phyloP scores from a whole-genome alignment of 2,113 vertebrate genomes.

The Myrmecobius fasciatus region DNA sequence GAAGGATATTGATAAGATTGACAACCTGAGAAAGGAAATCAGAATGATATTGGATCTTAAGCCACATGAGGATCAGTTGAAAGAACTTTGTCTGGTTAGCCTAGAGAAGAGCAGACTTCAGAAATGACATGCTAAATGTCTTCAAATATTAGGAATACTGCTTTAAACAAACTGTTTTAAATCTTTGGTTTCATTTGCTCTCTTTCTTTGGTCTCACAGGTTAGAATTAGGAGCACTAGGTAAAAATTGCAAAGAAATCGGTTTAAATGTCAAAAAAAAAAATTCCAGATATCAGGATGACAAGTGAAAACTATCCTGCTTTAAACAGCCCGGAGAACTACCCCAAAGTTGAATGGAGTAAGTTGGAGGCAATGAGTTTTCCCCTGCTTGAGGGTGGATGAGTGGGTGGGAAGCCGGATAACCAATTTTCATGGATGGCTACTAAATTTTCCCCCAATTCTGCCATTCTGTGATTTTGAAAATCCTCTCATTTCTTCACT shows the following conservation, averaged over 20 bases:
- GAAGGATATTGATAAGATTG: neutral
- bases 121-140: neutral
- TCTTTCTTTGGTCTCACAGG: neutral
- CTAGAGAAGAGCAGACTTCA: neutral
- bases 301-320: neutral
- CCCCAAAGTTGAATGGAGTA: neutral
- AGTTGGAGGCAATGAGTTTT: neutral
- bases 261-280: neutral
- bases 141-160: neutral
- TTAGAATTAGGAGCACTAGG: neutral
- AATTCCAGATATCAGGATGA: neutral
- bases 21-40: neutral
- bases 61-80: neutral
- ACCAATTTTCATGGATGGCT: neutral
- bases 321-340: neutral
- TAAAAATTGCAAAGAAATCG: neutral
- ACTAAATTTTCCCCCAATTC: neutral
- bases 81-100: neutral
- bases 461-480: neutral
- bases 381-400: neutral
- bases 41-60: neutral
- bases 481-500: conserved; percentile 8
- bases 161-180: neutral
- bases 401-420: neutral
- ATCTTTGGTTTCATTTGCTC: neutral